Evolutionary conservation across 1,140 invertebrate genomes (phyloP).

Genomic region (Ceratina australensis): DNA sequence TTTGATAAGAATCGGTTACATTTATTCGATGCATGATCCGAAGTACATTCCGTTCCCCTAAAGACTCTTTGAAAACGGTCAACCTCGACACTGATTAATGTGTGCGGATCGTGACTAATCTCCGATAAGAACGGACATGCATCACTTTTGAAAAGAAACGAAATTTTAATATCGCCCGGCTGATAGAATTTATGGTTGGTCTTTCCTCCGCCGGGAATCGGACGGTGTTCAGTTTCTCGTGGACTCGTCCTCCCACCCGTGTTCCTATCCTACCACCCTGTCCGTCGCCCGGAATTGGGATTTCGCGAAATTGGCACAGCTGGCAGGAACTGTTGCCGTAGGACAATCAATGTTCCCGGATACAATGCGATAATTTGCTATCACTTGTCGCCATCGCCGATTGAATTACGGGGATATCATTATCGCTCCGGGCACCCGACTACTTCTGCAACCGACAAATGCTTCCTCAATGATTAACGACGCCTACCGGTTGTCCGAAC

Average conservation of each 20-base stretch:
- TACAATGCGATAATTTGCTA: constrained; percentile 54
- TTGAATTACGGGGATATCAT: constrained; percentile 55
- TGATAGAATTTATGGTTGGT: constrained; percentile 50
- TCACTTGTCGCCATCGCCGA: constrained; percentile 44
- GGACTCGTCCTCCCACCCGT: constrained; percentile 10
- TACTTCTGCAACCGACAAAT: constrained; percentile 33
- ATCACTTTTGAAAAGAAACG: constrained; percentile 42
- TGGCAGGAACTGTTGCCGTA: constrained; percentile 36
- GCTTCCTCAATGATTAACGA: background rate
- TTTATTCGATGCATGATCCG: too few species aligned
- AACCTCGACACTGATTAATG: constrained; percentile 49
- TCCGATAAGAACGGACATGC: constrained; percentile 36
- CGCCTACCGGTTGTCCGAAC: too few species aligned
- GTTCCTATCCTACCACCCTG: background rate
- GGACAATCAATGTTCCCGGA: constrained; percentile 49
- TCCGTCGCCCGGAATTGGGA: constrained; percentile 3
- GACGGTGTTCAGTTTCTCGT: constrained; percentile 5
- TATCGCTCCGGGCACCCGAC: constrained; percentile 23
- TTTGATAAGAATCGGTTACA: too few species aligned
- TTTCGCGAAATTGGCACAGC: constrained; percentile 42
- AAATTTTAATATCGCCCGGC: constrained; percentile 60
- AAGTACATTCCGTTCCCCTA: background rate
- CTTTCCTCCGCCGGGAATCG: constrained; percentile 24
- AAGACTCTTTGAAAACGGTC: background rate
- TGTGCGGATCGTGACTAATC: background rate